phyloP scores from a whole-genome alignment of 1,140 invertebrate species.

The Drosophila ambigua region DNA sequence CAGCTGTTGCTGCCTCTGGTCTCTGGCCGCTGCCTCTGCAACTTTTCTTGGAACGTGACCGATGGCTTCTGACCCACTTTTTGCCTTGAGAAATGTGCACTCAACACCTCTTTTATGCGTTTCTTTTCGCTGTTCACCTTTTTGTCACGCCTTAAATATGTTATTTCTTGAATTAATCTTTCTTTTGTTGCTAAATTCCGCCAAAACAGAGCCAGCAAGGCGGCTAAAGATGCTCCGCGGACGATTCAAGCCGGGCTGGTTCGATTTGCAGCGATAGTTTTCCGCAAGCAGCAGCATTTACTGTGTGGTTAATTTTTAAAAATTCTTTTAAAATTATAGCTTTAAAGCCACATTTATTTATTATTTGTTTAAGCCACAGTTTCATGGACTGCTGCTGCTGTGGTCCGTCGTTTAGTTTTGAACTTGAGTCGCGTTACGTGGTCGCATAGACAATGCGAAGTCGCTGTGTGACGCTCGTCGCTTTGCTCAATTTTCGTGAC shows the following conservation, averaged over 20 bases:
- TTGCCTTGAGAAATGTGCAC: conserved; percentile 36
- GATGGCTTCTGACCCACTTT: conserved; percentile 57
- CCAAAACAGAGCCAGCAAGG: too few relatives aligned
- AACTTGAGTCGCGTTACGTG: conserved; percentile 49
- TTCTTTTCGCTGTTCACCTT: conserved; percentile 1
- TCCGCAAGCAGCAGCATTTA: too few relatives aligned
- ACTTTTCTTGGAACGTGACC: too few relatives aligned
- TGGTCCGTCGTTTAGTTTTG: conserved; percentile 17
- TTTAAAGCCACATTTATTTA: too few relatives aligned
- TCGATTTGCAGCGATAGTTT: too few relatives aligned
- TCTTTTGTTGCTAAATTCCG: conserved; percentile 34
- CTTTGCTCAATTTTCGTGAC: conserved; percentile 67
- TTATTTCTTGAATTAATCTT: conserved; percentile 8
- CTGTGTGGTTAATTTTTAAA: too few relatives aligned
- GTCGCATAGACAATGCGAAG: conserved; percentile 36
- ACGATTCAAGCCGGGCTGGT: too few relatives aligned
- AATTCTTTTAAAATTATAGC: too few relatives aligned
- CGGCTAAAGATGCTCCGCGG: too few relatives aligned
- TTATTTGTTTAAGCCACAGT: too few relatives aligned
- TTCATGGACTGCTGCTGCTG: too few relatives aligned
- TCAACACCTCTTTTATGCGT: conserved; percentile 41
- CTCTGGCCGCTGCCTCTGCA: too few relatives aligned
- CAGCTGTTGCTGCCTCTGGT: background rate
- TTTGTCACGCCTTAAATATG: conserved; percentile 33
- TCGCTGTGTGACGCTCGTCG: conserved; percentile 21